phyloP scores from a whole-genome alignment of 30 jellyfish, hydroid and myxozoan genomes.

The Hydractinia symbiolongicarpus region DNA sequence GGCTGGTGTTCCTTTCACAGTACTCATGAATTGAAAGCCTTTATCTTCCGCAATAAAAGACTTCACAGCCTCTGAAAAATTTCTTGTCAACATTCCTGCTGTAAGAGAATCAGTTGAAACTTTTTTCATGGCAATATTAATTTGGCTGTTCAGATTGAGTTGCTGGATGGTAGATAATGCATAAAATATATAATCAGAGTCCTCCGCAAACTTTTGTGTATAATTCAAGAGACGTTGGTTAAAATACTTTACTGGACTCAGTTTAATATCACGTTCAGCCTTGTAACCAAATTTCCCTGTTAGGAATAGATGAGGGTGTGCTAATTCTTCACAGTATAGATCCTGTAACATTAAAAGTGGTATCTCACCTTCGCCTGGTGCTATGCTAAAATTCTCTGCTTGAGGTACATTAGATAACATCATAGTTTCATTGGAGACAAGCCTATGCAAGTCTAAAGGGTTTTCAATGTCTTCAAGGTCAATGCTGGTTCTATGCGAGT shows the following conservation, averaged over 20 bases:
- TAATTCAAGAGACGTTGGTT: slow-evolving; percentile 31
- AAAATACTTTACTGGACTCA: slow-evolving; percentile 30
- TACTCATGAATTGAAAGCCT: no score
- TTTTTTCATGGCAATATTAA: slow-evolving; percentile 32
- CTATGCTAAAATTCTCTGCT: slow-evolving; percentile 1
- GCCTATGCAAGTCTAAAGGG: not conserved
- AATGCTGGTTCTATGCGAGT: no score
- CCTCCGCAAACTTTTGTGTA: slow-evolving; percentile 30
- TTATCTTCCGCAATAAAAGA: slow-evolving; percentile 5
- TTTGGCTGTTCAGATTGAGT: slow-evolving; percentile 3
- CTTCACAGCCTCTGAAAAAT: slow-evolving; percentile 9
- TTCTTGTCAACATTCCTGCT: slow-evolving; percentile 14
- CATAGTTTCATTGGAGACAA: not conserved
- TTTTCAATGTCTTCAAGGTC: not conserved
- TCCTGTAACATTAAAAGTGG: slow-evolving; percentile 15
- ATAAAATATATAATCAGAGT: slow-evolving; percentile 35
- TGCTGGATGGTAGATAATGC: slow-evolving; percentile 19
- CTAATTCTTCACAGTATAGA: slow-evolving; percentile 32
- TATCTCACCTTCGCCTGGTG: slow-evolving; percentile 32
- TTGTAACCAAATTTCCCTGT: slow-evolving; percentile 31
- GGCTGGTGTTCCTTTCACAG: slow-evolving; percentile 29
- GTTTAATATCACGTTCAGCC: not conserved
- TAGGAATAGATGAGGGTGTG: slow-evolving; percentile 33
- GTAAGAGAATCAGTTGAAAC: slow-evolving; percentile 4
- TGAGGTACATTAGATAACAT: not conserved